A percentile compares a stretch with the other conserved stretches of the same genome.
Evolutionary conservation across 2,888 invertebrate genomes (phyloP).

Genomic region (Thecocarcelia acutangulata): DNA sequence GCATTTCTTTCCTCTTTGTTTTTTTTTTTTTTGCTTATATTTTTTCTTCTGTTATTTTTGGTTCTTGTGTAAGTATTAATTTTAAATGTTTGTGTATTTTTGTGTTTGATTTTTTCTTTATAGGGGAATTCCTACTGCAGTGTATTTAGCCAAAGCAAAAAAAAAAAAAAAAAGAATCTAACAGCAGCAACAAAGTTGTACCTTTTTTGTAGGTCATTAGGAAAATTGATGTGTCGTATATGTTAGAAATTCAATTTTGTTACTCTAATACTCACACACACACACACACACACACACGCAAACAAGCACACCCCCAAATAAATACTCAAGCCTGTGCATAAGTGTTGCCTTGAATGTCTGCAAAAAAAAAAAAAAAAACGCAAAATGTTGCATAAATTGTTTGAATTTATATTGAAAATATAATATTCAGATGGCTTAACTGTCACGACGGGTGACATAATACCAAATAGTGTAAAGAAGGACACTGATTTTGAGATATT

Average conservation of each 20-base stretch:
- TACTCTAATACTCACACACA: background rate
- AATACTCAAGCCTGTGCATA: background rate
- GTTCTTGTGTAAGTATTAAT: slow-evolving; percentile 5
- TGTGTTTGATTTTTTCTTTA: slow-evolving; percentile 23
- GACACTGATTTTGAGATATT: too few relatives aligned
- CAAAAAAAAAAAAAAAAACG: slow-evolving; percentile 17
- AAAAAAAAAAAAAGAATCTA: slow-evolving; percentile 4
- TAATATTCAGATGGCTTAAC: slow-evolving; percentile 14
- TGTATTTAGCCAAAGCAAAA: slow-evolving; percentile 10
- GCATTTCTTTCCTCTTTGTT: slow-evolving; percentile 14
- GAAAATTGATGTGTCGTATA: slow-evolving; percentile 53
- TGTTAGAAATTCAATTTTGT: slow-evolving; percentile 42
- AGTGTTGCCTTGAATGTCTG: slow-evolving; percentile 53
- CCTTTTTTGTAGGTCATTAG: slow-evolving; percentile 67
- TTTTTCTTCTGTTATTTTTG: slow-evolving; percentile 28
- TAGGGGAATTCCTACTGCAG: slow-evolving; percentile 55
- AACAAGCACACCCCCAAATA: background rate
- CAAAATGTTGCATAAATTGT: slow-evolving; percentile 10
- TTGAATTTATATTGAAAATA: slow-evolving; percentile 22
- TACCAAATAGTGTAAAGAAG: too few relatives aligned
- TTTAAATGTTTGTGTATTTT: background rate
- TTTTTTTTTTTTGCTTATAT: slow-evolving; percentile 38
- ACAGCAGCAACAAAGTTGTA: slow-evolving; percentile 38
- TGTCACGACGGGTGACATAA: background rate
- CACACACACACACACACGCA: background rate